Evolutionary conservation across 2,888 invertebrate genomes (phyloP), one percentile per base, ranked within the genome.

Genomic region (Perithous albicinctus): DNA sequence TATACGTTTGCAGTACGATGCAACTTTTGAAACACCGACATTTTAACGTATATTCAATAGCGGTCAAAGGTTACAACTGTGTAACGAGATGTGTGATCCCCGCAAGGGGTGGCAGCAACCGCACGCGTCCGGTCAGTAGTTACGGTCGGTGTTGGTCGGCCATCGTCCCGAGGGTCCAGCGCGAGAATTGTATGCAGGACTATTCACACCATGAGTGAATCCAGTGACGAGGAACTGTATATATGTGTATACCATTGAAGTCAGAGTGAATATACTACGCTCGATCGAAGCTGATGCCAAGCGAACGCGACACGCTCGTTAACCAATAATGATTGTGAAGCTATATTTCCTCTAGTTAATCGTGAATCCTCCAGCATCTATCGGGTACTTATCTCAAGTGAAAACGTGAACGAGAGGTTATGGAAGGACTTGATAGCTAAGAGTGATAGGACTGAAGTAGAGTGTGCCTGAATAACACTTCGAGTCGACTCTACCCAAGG

Each of bases 101-200:
- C 75, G 74, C 69, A 69, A 74, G 69, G 56, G 69, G 20, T 32
- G n/a, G n/a, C n/a, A n/a, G 48, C 29, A 48, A 43, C 66, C 41
- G 56, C 26, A 8, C 29, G 29, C 18, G 29, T 23, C 4, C 46
- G 43, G 23, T 54, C 80, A 80, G 80, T 80, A 75, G 64, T 74
- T 80, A 80, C 64, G 70, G 70, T 70, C 75, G 32, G 56, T 29
- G 63, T 64, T 75, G 75, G 80, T 75, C 75, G 64, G 80, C 80
- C 80, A 75, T 75, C 51, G 80, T 59, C 35, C 54, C 54, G 63
- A 69, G 32, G 35, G 56, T 23, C 74, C 74, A 61, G 15, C n/a
- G 8, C 20, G 79, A 54, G 74, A 69, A 80, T 80, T 80, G 67
- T 59, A 70, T 70, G 56, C 35, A 79, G 32, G 48, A 23, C 67